phyloP scores from a whole-genome alignment of 2,113 vertebrate species.

The Struthidea cinerea region DNA sequence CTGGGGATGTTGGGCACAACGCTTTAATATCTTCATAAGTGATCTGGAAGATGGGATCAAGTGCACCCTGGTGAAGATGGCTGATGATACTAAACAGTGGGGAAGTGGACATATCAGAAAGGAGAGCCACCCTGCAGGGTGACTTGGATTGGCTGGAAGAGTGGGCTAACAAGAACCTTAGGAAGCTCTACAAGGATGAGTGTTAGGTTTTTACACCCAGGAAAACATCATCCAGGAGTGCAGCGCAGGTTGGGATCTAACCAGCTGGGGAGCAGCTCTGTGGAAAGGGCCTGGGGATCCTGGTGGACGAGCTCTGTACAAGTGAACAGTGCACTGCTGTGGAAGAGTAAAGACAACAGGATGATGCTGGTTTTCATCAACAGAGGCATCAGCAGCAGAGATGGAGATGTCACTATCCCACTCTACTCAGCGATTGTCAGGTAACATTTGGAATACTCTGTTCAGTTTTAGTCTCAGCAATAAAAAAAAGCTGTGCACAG shows the following conservation, averaged over 20 bases:
- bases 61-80: neutral
- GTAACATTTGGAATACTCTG: neutral
- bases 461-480: neutral
- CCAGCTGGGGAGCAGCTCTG: fast-evolving
- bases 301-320: neutral
- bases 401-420: neutral
- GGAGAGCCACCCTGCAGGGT: neutral
- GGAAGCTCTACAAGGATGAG: neutral
- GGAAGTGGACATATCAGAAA: neutral
- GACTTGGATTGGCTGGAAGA: neutral
- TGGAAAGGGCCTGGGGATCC: neutral
- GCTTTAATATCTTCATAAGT: neutral
- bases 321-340: neutral
- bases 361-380: neutral
- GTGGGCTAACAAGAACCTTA: neutral
- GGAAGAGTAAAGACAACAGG: neutral
- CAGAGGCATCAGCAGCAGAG: neutral
- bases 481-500: neutral
- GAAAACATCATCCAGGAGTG: neutral
- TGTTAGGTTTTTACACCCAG: neutral
- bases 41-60: neutral
- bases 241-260: neutral
- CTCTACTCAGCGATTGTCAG: neutral
- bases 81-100: neutral
- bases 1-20: neutral